Conservation (phyloP, 2,797 vertebrate genomes). For the Microcaecilia unicolor region DNA sequence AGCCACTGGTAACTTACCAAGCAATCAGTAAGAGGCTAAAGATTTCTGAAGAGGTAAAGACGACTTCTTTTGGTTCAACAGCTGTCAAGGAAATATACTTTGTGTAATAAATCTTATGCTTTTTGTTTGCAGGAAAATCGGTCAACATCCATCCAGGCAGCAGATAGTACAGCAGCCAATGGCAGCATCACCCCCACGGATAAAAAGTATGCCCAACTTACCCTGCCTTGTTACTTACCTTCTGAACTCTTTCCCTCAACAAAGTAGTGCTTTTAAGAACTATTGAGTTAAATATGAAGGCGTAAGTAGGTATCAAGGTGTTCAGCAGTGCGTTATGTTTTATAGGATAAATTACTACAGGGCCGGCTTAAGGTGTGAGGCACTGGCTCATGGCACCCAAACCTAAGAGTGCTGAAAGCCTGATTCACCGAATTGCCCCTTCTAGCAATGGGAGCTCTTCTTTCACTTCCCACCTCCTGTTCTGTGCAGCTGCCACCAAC, state of each 20-base stretch:
- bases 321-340: too few species aligned
- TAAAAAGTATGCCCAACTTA: constrained; percentile 72
- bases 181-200: constrained; percentile 96
- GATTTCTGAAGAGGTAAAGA: constrained; percentile 87
- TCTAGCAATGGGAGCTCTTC: too few species aligned
- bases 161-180: constrained; percentile 95
- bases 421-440: too few species aligned
- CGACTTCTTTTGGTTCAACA: not conserved
- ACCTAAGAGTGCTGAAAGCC: too few species aligned
- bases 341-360: too few species aligned
- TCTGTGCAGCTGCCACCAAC: too few species aligned
- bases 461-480: too few species aligned
- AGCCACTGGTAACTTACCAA: constrained; percentile 69
- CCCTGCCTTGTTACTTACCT: not conserved
- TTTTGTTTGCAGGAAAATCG: constrained; percentile 69
- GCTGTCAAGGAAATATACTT: not conserved
- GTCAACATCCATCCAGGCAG: constrained; percentile 95
- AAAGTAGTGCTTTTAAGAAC: not conserved
- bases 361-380: too few species aligned
- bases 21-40: constrained; percentile 95
- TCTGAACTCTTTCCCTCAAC: not conserved
- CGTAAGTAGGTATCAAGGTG: too few species aligned
- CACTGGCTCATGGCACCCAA: too few species aligned
- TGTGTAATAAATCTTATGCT: not conserved
- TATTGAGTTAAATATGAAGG: not conserved